phyloP scores from a whole-genome alignment of 2,888 invertebrate species.

The Rotaria magnacalcarata region DNA sequence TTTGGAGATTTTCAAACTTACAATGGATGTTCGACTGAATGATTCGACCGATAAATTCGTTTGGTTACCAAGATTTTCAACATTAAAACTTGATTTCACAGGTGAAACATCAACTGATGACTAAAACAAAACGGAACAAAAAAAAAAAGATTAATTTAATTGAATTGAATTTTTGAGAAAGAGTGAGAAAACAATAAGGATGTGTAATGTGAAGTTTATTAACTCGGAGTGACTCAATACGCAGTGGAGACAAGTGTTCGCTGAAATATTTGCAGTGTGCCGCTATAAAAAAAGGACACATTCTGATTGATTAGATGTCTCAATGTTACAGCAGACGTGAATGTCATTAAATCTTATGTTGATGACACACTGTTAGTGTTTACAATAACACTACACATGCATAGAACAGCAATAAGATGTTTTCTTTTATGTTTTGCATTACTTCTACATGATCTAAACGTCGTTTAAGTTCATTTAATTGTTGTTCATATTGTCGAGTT shows the following conservation, averaged over 20 bases:
- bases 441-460: not conserved
- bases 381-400: too few species aligned
- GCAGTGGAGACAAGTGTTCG: too few species aligned
- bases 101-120: not conserved
- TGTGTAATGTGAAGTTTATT: too few species aligned
- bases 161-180: too few species aligned
- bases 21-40: not conserved
- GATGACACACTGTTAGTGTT: too few species aligned
- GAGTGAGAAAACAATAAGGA: too few species aligned
- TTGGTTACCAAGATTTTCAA: conserved; percentile 7
- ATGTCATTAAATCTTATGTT: too few species aligned
- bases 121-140: not conserved
- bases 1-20: not conserved
- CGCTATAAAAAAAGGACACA: too few species aligned
- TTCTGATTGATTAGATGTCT: too few species aligned
- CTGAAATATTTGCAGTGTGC: too few species aligned
- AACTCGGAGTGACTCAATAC: too few species aligned
- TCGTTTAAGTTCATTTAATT: conserved; percentile 20
- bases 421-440: not conserved
- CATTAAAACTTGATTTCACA: conserved; percentile 6
- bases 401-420: not conserved
- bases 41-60: not conserved
- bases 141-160: not conserved
- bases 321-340: too few species aligned
- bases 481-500: conserved; percentile 12